Evolutionary conservation across 2,888 invertebrate species (phyloP).

Genomic region (Plusia festucae): DNA sequence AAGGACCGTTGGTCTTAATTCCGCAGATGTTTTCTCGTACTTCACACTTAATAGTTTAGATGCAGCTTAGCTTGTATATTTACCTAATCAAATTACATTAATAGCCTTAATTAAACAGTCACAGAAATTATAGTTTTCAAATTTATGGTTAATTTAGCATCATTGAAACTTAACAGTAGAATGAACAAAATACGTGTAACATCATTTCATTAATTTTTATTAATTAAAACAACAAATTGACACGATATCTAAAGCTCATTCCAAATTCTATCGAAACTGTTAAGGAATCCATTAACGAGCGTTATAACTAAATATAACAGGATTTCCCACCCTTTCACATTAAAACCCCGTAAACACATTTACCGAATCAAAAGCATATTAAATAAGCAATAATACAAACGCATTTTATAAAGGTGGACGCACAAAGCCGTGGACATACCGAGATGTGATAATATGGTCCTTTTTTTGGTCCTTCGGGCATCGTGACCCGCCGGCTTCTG

Average conservation of each 20-base stretch:
- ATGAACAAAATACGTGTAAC: too few relatives aligned
- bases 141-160: too few relatives aligned
- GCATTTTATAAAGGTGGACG: slow-evolving; percentile 56
- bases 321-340: slow-evolving; percentile 24
- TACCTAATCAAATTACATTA: too few relatives aligned
- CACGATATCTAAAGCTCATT: neutral
- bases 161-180: too few relatives aligned
- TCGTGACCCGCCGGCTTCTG: slow-evolving; percentile 61
- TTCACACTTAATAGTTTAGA: neutral
- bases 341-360: slow-evolving; percentile 40
- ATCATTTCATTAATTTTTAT: too few relatives aligned
- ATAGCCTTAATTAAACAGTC: too few relatives aligned
- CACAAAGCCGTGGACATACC: slow-evolving; percentile 51
- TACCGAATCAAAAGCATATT: slow-evolving; percentile 56
- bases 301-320: slow-evolving; percentile 7
- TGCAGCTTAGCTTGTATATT: neutral
- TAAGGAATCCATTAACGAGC: neutral
- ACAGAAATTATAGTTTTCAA: too few relatives aligned
- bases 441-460: slow-evolving; percentile 47
- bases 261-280: neutral
- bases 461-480: slow-evolving; percentile 48
- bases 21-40: slow-evolving; percentile 3
- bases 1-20: neutral
- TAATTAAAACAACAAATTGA: neutral
- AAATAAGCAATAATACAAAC: slow-evolving; percentile 57